phyloP scores from a whole-genome alignment of 92 coral and sea anemone species.

The Epizoanthus stellaris region DNA sequence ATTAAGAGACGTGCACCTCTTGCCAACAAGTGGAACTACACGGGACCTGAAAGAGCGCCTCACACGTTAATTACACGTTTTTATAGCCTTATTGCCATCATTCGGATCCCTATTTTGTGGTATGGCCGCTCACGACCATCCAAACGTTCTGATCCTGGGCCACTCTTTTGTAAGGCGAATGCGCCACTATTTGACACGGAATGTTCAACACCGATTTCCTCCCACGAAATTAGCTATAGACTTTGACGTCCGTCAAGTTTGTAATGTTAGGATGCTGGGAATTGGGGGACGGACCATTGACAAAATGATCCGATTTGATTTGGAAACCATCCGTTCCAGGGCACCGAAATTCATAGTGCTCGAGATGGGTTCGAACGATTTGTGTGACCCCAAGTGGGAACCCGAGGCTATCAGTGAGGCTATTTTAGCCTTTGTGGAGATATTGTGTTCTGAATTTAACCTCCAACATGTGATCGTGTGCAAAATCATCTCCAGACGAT shows the following conservation, averaged over 20 bases:
- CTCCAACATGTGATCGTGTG: background rate
- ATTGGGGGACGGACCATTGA: background rate
- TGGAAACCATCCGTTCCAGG: background rate
- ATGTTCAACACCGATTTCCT: background rate
- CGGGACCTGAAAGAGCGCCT: slow-evolving; percentile 43
- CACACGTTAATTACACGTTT: background rate
- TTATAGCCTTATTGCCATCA: too few relatives aligned
- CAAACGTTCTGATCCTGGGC: background rate
- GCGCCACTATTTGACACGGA: background rate
- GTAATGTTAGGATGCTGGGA: background rate
- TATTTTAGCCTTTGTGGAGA: background rate
- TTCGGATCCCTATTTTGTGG: too few relatives aligned
- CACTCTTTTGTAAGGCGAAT: background rate
- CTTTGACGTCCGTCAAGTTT: background rate
- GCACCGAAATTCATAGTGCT: background rate
- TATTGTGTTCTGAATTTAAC: background rate
- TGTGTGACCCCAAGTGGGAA: background rate
- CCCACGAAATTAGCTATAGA: background rate
- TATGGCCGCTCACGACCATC: background rate
- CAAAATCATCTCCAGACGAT: background rate
- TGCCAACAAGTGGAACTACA: slow-evolving; percentile 38
- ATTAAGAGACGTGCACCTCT: slow-evolving; percentile 24
- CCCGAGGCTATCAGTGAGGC: background rate
- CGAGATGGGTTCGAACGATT: background rate
- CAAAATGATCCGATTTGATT: background rate